Evolutionary conservation across 1,140 invertebrate species (phyloP), one percentile per base, ranked within the genome.

Genomic region (Drosophila simulans): DNA sequence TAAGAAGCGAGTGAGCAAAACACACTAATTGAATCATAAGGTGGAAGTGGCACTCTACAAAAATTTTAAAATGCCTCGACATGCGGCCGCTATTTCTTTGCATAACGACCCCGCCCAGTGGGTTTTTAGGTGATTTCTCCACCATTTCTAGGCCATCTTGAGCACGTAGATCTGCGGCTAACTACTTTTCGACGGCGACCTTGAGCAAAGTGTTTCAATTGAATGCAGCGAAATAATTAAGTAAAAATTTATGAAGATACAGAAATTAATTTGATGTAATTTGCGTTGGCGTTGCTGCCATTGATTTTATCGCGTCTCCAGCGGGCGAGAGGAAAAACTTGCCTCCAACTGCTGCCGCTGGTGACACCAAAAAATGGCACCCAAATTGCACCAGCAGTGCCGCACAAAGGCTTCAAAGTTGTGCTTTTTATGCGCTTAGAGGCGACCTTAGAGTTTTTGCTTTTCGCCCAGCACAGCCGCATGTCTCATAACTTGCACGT

Each of bases 201-300:
- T 82, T 82, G 79, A 59, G 55, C 34, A 86, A 86, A 77, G 77
- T 88, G 80, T 88, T 89, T 89, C 80, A 88, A 88, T 88, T 76
- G 70, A 80, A 88, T 88, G 80, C 84, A 77, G 84, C 48, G 15
- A 68, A 64, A 82, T 79, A 72, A 79, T 77, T 82, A 79, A 72
- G 58, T 69, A 80, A 74, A 79, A 74, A 77, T 64, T 65, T 65
- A 63, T 89, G 51, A 73, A 89, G 76, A 85, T 77, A 86, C 73
- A 62, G 75, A 79, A 88, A 84, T 88, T 90, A 88, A 90, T 84
- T 71, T 84, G 63, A 74, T 80, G 73, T 84, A 84, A 90, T 84
- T 89, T 77, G 84, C 84, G 84, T 88, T 88, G 84, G 84, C 84
- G 84, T 88, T 45, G 40, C 40, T 83, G 64, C 62, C 66, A 81